Evolutionary conservation across 1,140 invertebrate genomes (phyloP).

Genomic region (Drosophila punjabiensis): DNA sequence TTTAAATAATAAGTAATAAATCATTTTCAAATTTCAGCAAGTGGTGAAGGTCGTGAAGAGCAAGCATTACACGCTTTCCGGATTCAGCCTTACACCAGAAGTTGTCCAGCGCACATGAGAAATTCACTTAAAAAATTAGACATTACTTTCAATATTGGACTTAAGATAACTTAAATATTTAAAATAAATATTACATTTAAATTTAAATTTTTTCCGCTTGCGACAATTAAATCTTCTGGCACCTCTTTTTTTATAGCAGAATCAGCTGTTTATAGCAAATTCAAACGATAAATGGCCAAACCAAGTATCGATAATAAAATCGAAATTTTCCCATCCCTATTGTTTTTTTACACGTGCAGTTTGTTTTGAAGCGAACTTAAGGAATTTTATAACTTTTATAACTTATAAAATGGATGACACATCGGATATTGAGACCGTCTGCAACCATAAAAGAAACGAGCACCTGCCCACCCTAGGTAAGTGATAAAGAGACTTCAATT

Average conservation of each 20-base stretch:
- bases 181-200: background rate
- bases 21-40: conserved; percentile 80
- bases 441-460: conserved; percentile 27
- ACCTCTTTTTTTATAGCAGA: background rate
- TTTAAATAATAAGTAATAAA: background rate
- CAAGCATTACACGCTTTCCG: conserved; percentile 81
- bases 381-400: background rate
- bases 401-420: conserved; percentile 66
- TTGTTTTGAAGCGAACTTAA: conserved; percentile 10
- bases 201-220: background rate
- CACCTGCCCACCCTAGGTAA: conserved; percentile 60
- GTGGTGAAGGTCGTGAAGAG: conserved; percentile 85
- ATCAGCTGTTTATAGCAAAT: background rate
- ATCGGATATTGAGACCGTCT: conserved; percentile 48
- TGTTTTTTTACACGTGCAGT: conserved; percentile 30
- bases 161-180: background rate
- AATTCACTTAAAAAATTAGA: background rate
- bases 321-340: background rate
- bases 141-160: background rate
- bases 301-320: background rate
- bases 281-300: background rate
- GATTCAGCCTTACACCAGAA: conserved; percentile 59
- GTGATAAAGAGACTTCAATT: background rate
- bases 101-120: conserved; percentile 35
- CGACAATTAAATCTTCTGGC: background rate